Evolutionary conservation across 37 sponge, comb jelly and placozoan species (phyloP).

Genomic region (Tethya wilhelma): DNA sequence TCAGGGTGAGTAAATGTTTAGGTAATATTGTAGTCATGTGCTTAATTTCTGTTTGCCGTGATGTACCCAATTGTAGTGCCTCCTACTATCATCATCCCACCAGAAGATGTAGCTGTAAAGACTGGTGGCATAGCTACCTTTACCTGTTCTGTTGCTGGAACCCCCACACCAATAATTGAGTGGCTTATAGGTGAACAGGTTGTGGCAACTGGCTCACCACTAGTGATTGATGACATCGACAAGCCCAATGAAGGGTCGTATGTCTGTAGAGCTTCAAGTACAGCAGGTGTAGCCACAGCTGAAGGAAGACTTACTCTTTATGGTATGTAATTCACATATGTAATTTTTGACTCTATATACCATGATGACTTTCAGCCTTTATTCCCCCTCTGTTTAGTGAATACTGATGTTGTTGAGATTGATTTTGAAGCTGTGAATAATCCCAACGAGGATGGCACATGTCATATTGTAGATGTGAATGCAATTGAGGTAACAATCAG

Average conservation of each 20-base stretch:
- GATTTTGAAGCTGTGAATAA: not conserved
- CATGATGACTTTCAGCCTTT: not conserved
- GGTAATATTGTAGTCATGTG: too few species aligned
- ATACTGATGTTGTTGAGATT: slow-evolving; percentile 7
- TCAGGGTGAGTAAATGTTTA: slow-evolving; percentile 49
- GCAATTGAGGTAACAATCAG: not conserved
- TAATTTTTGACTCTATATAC: not conserved
- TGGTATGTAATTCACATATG: slow-evolving; percentile 28
- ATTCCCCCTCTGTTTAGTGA: not conserved
- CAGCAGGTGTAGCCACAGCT: slow-evolving; percentile 24
- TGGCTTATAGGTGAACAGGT: slow-evolving; percentile 24
- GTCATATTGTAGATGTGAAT: not conserved
- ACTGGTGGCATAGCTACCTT: slow-evolving; percentile 18
- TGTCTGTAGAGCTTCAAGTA: slow-evolving; percentile 51
- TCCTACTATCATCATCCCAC: slow-evolving; percentile 44
- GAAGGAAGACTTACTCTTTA: slow-evolving; percentile 45
- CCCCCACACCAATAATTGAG: slow-evolving; percentile 47
- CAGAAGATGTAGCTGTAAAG: slow-evolving; percentile 18
- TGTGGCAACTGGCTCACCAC: not conserved
- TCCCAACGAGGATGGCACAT: slow-evolving; percentile 3
- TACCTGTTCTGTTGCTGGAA: slow-evolving; percentile 49
- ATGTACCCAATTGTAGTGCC: slow-evolving; percentile 59
- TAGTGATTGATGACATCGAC: slow-evolving; percentile 16
- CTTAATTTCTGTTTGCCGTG: too few species aligned
- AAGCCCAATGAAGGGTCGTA: slow-evolving; percentile 37